phyloP scores from a whole-genome alignment of 2,797 vertebrate species.

The Labeo calbasu region DNA sequence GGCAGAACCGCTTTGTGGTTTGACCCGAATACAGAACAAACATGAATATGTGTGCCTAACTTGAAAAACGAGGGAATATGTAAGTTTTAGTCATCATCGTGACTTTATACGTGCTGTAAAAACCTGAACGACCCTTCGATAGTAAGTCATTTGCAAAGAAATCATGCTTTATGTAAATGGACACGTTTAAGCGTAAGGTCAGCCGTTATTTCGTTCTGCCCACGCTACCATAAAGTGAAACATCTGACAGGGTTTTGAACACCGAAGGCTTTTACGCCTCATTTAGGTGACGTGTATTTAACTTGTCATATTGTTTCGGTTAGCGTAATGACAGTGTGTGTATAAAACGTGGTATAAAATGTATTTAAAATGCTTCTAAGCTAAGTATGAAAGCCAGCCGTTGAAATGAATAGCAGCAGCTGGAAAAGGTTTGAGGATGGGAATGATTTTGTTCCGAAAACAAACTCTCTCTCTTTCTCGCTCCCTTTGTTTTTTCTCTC shows the following conservation, averaged over 20 bases:
- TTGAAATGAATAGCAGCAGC: conserved; percentile 34
- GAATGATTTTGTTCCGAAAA: conserved; percentile 49
- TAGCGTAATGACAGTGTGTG: conserved; percentile 12
- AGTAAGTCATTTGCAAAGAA: neutral
- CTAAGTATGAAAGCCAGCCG: neutral
- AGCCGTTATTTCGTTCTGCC: neutral
- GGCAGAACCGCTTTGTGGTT: conserved; percentile 45
- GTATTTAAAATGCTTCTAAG: neutral
- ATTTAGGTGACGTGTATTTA: conserved; percentile 11
- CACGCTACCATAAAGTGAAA: neutral
- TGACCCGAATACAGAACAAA: conserved; percentile 49
- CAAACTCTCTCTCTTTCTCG: conserved; percentile 33
- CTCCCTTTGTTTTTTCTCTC: neutral
- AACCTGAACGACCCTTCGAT: neutral
- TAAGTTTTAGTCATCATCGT: conserved; percentile 9
- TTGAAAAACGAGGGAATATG: conserved; percentile 8
- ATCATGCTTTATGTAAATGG: neutral
- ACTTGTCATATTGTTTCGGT: conserved; percentile 22
- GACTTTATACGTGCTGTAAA: neutral
- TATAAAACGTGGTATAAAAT: conserved; percentile 10
- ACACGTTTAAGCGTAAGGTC: neutral
- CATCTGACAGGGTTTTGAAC: conserved; percentile 17
- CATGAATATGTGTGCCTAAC: conserved; percentile 26
- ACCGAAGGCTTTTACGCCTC: neutral
- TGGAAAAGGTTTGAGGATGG: conserved; percentile 48